These are phyloP conservation scores for Tamandua tetradactyla DNA, from an alignment of 2,797 vertebrate species.

Conservation along the genomic window DNA sequence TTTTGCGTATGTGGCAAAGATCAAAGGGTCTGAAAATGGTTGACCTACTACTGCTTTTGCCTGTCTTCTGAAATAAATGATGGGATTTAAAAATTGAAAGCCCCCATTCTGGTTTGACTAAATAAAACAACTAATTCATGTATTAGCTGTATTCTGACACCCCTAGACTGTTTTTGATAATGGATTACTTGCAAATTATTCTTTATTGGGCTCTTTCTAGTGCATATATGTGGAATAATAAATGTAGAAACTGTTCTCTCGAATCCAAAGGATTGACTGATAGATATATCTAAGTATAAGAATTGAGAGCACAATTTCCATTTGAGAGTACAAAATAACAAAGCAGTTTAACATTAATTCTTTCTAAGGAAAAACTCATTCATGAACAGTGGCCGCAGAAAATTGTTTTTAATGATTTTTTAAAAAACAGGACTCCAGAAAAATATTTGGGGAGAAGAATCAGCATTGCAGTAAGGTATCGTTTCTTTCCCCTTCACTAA, in stretches of 20 bases:
- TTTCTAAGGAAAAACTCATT: neutral
- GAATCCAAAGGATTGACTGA: neutral
- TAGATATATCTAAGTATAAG: neutral
- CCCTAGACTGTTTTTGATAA: neutral
- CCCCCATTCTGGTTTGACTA: neutral
- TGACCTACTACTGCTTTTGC: neutral
- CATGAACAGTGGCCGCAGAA: neutral
- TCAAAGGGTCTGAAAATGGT: neutral
- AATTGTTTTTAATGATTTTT: neutral
- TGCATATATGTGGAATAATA: neutral
- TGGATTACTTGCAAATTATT: neutral
- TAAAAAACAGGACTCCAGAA: neutral
- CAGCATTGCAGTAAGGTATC: neutral
- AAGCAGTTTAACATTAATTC: neutral
- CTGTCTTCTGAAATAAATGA: conserved; percentile 12
- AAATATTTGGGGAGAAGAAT: neutral
- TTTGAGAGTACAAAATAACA: neutral
- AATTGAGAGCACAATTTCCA: neutral
- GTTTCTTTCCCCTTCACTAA: neutral
- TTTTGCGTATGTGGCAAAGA: neutral
- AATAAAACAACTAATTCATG: neutral
- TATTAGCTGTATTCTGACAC: neutral
- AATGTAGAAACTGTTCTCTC: neutral
- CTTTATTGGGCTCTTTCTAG: neutral
- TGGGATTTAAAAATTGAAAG: neutral